Evolutionary conservation across 92 coral and sea anemone species (phyloP).

Genomic region (Parazoanthus atlanticus): DNA sequence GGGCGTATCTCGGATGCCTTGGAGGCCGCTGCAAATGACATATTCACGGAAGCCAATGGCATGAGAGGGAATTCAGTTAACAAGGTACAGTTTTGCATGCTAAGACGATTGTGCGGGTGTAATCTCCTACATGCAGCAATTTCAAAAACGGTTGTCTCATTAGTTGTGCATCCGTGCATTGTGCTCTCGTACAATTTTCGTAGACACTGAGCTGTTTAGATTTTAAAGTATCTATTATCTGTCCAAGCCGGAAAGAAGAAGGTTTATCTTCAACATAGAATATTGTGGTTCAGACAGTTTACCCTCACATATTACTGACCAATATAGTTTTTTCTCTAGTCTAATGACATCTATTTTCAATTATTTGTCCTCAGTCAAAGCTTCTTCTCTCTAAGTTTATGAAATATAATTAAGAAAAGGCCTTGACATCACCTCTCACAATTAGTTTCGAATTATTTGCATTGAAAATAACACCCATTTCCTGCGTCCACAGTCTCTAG

Average conservation of each 20-base stretch:
- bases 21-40: slow-evolving; percentile 26
- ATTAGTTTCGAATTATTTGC: background rate
- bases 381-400: background rate
- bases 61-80: slow-evolving; percentile 35
- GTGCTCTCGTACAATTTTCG: too few species aligned
- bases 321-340: background rate
- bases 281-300: too few species aligned
- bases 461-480: background rate
- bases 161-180: too few species aligned
- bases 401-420: background rate
- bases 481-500: slow-evolving; percentile 64
- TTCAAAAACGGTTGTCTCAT: background rate
- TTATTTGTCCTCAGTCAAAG: background rate
- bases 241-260: too few species aligned
- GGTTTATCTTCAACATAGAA: too few species aligned
- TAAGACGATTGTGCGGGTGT: background rate
- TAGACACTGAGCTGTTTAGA: too few species aligned
- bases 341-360: too few species aligned
- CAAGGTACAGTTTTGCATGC: slow-evolving; percentile 11
- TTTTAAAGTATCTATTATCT: too few species aligned
- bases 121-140: background rate
- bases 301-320: too few species aligned
- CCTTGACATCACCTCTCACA: background rate
- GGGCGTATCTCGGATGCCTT: background rate
- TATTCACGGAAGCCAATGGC: slow-evolving; percentile 13